phyloP scores from a whole-genome alignment of 2,888 invertebrate species.

The Megamerina dolium region DNA sequence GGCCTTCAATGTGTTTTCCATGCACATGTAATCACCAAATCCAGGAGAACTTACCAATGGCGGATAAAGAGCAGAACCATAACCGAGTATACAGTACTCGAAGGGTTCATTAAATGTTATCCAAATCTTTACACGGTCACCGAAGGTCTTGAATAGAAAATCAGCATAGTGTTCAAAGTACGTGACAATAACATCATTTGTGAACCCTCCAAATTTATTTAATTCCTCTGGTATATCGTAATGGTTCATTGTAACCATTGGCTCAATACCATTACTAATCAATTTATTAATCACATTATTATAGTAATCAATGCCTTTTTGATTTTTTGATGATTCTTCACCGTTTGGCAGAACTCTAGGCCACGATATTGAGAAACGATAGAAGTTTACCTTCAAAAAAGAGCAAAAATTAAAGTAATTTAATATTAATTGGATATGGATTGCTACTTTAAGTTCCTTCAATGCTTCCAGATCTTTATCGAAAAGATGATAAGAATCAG shows the following conservation, averaged over 20 bases:
- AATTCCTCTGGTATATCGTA: constrained; percentile 55
- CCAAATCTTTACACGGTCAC: constrained; percentile 47
- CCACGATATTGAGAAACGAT: constrained; percentile 61
- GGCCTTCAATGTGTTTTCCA: constrained; percentile 52
- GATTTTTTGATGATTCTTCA: constrained; percentile 53
- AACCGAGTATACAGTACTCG: constrained; percentile 42
- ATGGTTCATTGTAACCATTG: constrained; percentile 56
- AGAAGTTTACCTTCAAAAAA: constrained; percentile 43
- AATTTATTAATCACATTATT: constrained; percentile 59
- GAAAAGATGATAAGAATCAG: constrained; percentile 58
- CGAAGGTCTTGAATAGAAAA: constrained; percentile 49
- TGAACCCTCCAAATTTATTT: constrained; percentile 54
- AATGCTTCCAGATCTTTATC: constrained; percentile 55
- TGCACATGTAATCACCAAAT: constrained; percentile 52
- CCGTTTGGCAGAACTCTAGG: constrained; percentile 58
- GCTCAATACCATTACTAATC: constrained; percentile 55
- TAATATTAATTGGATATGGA: background rate
- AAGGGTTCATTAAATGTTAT: constrained; percentile 27
- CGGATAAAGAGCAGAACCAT: constrained; percentile 44
- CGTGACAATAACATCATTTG: constrained; percentile 47
- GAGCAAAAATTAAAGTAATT: background rate
- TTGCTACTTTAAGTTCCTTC: constrained; percentile 50
- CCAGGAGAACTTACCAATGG: constrained; percentile 48
- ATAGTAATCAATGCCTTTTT: constrained; percentile 60
- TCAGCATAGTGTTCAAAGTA: constrained; percentile 53